Evolutionary conservation across 1,140 invertebrate species (phyloP), one percentile per base, ranked within the genome.

Genomic region (Drosophila tsacasi): DNA sequence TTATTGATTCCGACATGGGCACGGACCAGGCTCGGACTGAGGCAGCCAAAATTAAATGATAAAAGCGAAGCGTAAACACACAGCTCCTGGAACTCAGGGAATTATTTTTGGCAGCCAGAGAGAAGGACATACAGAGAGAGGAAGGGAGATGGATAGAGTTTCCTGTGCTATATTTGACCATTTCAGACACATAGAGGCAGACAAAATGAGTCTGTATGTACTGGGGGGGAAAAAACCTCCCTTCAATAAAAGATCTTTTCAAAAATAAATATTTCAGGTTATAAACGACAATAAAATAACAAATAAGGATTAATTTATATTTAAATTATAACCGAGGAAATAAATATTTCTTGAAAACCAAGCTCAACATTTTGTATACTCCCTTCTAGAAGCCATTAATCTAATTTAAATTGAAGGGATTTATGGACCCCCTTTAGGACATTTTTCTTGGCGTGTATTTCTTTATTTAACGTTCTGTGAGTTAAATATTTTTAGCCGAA

Each of bases 401-500:
- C 5, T 37, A n/a, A 8, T 55, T 37, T 12, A 12, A 55, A 39
- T 17, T n/a, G 17, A 1, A 2, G 0, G 10, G 35, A 57, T 39
- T 57, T 39, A 57, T 57, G 9, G 15, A 9, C 35, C 6, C 15
- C 5, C 35, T 25, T 21, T 55, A 6, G 15, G 15, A 15, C 21
- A 55, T 15, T 39, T 57, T 55, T 39, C 35, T 57, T 32, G 50
- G 49, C 50, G 68, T 65, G 72, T 68, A 23, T 58, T 46, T 62
- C 52, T 50, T 55, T 61, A 61, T 78, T 79, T 68, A 87, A 81
- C 65, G 65, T 73, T 47, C 40, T 79, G 71, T 69, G 67, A 79
- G 82, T 85, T 89, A 84, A 82, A 89, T 89, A 89, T 89, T 90
- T 89, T 89, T 89, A 89, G 85, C 85, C 71, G 49, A 82, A 89